Evolutionary conservation across 2,888 invertebrate species (phyloP).

Genomic region (Drosophila longiperda): DNA sequence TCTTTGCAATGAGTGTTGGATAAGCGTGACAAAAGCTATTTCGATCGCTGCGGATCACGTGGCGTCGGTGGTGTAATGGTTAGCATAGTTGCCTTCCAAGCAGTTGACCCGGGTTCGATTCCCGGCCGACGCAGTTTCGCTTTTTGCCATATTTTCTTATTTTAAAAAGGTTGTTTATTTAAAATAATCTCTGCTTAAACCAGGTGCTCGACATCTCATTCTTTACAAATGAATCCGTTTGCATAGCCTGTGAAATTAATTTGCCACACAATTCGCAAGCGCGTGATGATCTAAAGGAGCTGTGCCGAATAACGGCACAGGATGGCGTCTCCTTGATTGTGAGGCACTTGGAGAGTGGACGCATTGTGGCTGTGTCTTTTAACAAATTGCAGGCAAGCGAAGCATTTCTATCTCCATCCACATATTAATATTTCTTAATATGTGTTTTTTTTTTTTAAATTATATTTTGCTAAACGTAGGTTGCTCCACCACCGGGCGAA

Average conservation of each 20-base stretch:
- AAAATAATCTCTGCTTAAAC: constrained; percentile 60
- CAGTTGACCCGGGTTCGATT: constrained; percentile 86
- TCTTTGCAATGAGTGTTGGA: not conserved
- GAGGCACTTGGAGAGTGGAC: constrained; percentile 86
- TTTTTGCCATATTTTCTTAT: constrained; percentile 41
- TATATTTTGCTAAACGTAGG: constrained; percentile 49
- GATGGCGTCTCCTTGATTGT: constrained; percentile 89
- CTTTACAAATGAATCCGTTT: constrained; percentile 87
- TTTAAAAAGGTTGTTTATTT: not conserved
- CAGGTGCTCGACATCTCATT: constrained; percentile 85
- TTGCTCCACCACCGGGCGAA: constrained; percentile 67
- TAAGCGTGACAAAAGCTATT: constrained; percentile 21
- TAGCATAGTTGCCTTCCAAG: constrained; percentile 86
- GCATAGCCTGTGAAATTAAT: constrained; percentile 87
- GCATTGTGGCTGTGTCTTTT: constrained; percentile 87
- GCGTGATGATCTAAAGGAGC: constrained; percentile 87
- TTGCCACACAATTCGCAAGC: constrained; percentile 86
- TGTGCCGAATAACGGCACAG: constrained; percentile 87
- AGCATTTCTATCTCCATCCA: not conserved
- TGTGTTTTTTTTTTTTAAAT: not conserved
- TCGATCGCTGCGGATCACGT: not conserved
- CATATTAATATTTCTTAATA: no score
- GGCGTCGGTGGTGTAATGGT: constrained; percentile 86
- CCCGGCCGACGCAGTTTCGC: constrained; percentile 84
- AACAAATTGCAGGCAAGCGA: constrained; percentile 89